phyloP scores from a whole-genome alignment of 2,797 vertebrate genomes.

The Hyperoplus lanceolatus region DNA sequence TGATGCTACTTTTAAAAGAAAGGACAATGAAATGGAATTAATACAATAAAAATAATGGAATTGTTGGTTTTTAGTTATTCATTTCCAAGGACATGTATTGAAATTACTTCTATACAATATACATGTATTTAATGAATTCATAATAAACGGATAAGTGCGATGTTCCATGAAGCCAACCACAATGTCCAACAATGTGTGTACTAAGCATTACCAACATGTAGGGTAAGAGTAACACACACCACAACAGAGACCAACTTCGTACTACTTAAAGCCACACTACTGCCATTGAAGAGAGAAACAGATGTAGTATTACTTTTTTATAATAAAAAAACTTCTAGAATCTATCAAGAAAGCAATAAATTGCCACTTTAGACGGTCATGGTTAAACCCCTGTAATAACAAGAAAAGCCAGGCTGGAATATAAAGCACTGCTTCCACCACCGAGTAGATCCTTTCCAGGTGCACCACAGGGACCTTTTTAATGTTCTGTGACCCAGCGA shows the following conservation, averaged over 20 bases:
- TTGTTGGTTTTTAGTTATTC: conserved; percentile 29
- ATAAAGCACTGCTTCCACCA: conserved; percentile 41
- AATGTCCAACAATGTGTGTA: conserved; percentile 43
- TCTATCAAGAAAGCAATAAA: conserved; percentile 7
- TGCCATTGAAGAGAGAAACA: not conserved
- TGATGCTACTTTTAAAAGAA: conserved; percentile 14
- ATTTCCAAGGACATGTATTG: conserved; percentile 16
- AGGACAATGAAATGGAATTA: conserved; percentile 10
- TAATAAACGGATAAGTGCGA: conserved; percentile 22
- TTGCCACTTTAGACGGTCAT: conserved; percentile 10
- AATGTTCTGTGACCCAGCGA: conserved; percentile 8
- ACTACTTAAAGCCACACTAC: conserved; percentile 44
- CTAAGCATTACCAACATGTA: conserved; percentile 51
- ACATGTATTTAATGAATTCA: conserved; percentile 3
- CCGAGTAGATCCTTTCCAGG: conserved; percentile 16
- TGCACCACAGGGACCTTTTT: conserved; percentile 9
- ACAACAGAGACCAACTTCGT: conserved; percentile 22
- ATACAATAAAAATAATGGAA: conserved; percentile 5
- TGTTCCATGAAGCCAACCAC: conserved; percentile 59
- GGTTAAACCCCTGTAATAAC: not conserved
- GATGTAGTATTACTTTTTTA: not conserved
- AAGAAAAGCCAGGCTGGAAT: conserved; percentile 10
- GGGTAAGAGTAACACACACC: conserved; percentile 39
- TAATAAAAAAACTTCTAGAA: not conserved
- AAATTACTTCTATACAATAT: conserved; percentile 5